Conservation (phyloP, 2,113 vertebrate species). For the Trachemys scripta region DNA sequence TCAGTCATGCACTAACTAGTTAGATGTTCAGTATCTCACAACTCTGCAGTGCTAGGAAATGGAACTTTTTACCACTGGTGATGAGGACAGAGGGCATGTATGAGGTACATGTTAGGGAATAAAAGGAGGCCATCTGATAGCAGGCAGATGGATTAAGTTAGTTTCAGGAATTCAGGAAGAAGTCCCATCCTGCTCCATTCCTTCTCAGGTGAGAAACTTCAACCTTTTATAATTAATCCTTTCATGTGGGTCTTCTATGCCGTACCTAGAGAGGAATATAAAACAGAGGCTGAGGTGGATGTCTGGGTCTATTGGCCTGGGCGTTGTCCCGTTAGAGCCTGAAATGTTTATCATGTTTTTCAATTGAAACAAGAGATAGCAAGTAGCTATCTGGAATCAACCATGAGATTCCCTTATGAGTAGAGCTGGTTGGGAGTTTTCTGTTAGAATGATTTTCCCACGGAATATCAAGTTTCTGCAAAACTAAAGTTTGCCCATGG, state of each 20-base stretch:
- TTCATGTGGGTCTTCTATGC: background rate
- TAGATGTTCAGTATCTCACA: background rate
- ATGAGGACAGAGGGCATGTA: background rate
- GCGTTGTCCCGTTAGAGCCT: constrained; percentile 3
- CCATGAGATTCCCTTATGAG: background rate
- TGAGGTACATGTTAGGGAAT: background rate
- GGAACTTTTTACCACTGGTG: background rate
- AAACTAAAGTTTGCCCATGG: background rate
- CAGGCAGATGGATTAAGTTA: background rate
- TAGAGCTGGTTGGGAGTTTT: background rate
- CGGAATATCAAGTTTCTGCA: background rate
- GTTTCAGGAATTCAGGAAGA: background rate
- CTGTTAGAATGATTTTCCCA: background rate
- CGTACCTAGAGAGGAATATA: background rate
- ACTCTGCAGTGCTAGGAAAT: background rate
- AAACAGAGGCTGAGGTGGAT: background rate
- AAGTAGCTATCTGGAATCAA: constrained; percentile 13
- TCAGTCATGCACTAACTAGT: background rate
- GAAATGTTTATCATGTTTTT: background rate
- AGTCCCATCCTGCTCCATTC: background rate
- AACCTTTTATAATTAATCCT: background rate
- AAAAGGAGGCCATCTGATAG: background rate
- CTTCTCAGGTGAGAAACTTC: background rate
- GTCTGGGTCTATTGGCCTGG: constrained; percentile 24
- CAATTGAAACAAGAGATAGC: background rate